These are phyloP conservation scores for Sebastolobus alascanus DNA, from an alignment of 2,797 vertebrate genomes.

Conservation along the genomic window DNA sequence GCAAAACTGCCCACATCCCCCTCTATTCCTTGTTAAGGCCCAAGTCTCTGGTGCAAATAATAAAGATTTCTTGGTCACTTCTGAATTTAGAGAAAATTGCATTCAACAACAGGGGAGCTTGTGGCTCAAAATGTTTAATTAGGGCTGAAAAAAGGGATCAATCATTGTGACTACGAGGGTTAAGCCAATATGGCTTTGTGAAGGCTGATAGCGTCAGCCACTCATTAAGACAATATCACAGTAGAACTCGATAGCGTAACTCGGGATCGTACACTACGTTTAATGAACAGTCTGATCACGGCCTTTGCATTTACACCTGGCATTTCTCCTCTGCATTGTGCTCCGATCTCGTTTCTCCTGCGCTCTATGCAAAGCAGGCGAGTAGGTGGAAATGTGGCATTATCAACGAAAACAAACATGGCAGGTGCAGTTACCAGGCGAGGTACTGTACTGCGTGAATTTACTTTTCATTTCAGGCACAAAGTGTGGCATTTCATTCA, in stretches of 20 bases:
- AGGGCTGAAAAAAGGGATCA: slow-evolving; percentile 71
- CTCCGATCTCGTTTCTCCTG: slow-evolving; percentile 39
- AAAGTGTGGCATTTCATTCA: slow-evolving; percentile 29
- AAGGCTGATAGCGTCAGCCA: not conserved
- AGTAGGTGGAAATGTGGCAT: slow-evolving; percentile 47
- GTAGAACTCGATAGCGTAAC: not conserved
- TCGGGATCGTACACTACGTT: not conserved
- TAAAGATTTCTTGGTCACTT: slow-evolving; percentile 77
- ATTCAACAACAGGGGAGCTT: slow-evolving; percentile 65
- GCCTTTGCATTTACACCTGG: slow-evolving; percentile 47
- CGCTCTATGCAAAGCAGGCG: slow-evolving; percentile 44
- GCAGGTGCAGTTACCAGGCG: slow-evolving; percentile 36
- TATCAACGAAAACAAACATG: slow-evolving; percentile 63
- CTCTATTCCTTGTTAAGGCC: slow-evolving; percentile 1
- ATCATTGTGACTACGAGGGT: slow-evolving; percentile 44
- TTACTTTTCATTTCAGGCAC: slow-evolving; percentile 16
- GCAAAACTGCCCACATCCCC: not conserved
- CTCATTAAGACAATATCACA: not conserved
- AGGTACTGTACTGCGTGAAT: slow-evolving; percentile 3
- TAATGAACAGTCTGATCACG: slow-evolving; percentile 46
- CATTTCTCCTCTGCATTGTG: slow-evolving; percentile 43
- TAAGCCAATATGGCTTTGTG: slow-evolving; percentile 1
- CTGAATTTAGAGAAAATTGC: slow-evolving; percentile 77
- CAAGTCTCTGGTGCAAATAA: slow-evolving; percentile 62
- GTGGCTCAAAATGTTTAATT: slow-evolving; percentile 78